Evolutionary conservation across 2,797 vertebrate genomes (phyloP), one percentile per base, ranked within the genome.

Genomic region (Mormyrops attenuatus): DNA sequence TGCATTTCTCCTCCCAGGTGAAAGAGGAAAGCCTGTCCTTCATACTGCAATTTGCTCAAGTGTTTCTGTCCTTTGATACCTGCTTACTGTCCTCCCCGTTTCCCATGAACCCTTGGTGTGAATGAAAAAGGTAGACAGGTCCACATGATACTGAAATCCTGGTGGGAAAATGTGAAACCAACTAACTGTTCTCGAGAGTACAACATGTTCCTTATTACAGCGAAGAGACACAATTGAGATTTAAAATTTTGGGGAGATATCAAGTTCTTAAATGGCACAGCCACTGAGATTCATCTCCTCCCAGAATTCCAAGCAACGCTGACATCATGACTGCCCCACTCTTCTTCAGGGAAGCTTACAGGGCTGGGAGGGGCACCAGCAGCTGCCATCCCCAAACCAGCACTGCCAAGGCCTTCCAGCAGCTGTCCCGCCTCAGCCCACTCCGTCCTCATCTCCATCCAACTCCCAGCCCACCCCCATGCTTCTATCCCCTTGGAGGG

Each of bases 1-100:
- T 88, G 88, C 82, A 90, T 90, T 91, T 95, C 89, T 94, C 91
- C 89, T 95, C 92, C 92, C 95, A 50, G 89, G 57, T 11, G 52
- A 90, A 53, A 63, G 41, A 22, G 34, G 38, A 92, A 88, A 85
- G 44, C n/a, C 1, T 66, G 52, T 87, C 47, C 85, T 90, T 34
- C 66, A 17, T 73, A 22, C 22, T 63, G 60, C 60, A n/a, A 57
- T 57, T n/a, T 57, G 55, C 20, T 55, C 4, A 26, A 73, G 30
- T 38, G 11, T 38, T 73, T 63, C 8, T 34, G 66, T 73, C 66
- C 38, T 20, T 7, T 44, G 73, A 80, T 44, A 15, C 30, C 34
- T 9, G 17, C 73, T 80, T 44, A 80, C 73, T 3, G 7, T 41
- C 73, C 73, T 8, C 38, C 73, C 15, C 5, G 2, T n/a, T 80